Percentiles rank a stretch among this genome's conserved stretches.
phyloP scores from a whole-genome alignment of 2,888 invertebrate genomes.

The Beris chalybata region DNA sequence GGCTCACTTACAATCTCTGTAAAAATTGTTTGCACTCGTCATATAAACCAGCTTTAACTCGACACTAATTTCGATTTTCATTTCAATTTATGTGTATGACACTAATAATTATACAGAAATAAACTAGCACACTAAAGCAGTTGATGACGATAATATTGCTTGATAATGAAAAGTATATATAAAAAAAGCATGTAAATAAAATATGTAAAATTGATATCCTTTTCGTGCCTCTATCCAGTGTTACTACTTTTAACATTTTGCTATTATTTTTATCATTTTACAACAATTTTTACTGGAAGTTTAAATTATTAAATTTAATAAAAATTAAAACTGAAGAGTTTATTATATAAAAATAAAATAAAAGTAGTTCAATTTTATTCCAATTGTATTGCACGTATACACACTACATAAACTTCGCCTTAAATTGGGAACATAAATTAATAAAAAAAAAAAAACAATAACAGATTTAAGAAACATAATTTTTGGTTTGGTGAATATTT shows the following conservation, averaged over 20 bases:
- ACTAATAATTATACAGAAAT: no score
- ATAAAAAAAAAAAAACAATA: neutral
- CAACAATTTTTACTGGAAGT: no score
- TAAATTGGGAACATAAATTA: conserved; percentile 28
- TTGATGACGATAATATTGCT: conserved; percentile 30
- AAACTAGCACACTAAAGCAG: conserved; percentile 22
- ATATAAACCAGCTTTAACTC: no score
- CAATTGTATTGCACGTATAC: neutral
- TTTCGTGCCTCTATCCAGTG: conserved; percentile 30
- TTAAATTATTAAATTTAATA: conserved; percentile 1
- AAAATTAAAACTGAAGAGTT: neutral
- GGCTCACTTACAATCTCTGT: no score
- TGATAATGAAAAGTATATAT: conserved; percentile 15
- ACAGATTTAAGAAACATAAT: no score
- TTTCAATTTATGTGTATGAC: no score
- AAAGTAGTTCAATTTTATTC: neutral
- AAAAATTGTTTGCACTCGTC: no score
- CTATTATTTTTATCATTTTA: no score
- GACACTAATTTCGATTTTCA: no score
- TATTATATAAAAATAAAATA: neutral
- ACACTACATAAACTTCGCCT: conserved; percentile 24
- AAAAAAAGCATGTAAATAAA: conserved; percentile 14
- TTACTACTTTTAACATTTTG: no score
- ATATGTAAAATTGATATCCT: conserved; percentile 22
- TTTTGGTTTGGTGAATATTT: no score